phyloP scores from a whole-genome alignment of 2,888 invertebrate species.

The Drosophila lacicola region DNA sequence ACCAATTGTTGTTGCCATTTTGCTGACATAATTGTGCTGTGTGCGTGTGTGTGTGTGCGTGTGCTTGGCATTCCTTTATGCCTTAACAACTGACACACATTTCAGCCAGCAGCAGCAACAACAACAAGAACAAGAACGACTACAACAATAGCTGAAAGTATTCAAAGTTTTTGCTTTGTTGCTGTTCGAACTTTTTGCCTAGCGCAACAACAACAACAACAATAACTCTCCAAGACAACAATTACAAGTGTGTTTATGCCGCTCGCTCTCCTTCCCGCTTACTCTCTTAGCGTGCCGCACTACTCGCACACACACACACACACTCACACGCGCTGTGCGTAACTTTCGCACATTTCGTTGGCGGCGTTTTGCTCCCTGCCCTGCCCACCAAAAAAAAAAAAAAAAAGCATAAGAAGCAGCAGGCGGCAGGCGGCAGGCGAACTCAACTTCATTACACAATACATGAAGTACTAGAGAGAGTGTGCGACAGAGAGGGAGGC shows the following conservation, averaged over 20 bases:
- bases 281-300: background rate
- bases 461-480: constrained; percentile 35
- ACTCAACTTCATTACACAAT: constrained; percentile 81
- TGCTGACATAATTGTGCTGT: constrained; percentile 66
- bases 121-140: constrained; percentile 4
- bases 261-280: constrained; percentile 18
- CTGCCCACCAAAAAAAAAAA: constrained; percentile 13
- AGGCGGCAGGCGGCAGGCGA: constrained; percentile 22
- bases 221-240: constrained; percentile 47
- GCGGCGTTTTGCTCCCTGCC: constrained; percentile 3
- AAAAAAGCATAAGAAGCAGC: constrained; percentile 19
- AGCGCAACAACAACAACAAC: constrained; percentile 14
- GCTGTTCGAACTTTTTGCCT: constrained; percentile 16
- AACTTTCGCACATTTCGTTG: constrained; percentile 36
- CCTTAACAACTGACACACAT: constrained; percentile 65
- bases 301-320: background rate
- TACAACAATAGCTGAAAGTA: constrained; percentile 8
- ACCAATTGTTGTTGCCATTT: constrained; percentile 49
- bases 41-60: background rate
- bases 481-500: background rate
- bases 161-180: constrained; percentile 38
- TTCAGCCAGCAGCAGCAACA: constrained; percentile 17
- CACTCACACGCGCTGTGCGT: constrained; percentile 12
- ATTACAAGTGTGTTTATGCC: constrained; percentile 70
- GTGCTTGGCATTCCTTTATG: constrained; percentile 20